Evolutionary conservation across 2,888 invertebrate genomes (phyloP).

Genomic region (Orthosia cruda): DNA sequence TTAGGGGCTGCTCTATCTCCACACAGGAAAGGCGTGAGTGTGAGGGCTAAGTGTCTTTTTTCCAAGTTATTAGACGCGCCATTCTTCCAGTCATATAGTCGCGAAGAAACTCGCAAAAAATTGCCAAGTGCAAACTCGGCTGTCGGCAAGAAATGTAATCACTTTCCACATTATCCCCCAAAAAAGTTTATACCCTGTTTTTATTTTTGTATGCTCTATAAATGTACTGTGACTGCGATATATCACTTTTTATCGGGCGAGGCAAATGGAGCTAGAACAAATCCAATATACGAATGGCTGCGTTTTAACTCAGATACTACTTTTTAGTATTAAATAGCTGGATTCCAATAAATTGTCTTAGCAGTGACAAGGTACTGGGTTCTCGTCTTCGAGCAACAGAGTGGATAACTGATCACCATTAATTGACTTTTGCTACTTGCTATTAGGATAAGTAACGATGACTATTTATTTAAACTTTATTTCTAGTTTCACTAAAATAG

Average conservation of each 20-base stretch:
- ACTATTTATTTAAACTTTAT: conserved; percentile 31
- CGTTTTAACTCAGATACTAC: conserved; percentile 24
- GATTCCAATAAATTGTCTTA: conserved; percentile 44
- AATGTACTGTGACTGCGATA: conserved; percentile 51
- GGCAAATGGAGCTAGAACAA: conserved; percentile 47
- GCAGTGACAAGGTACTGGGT: conserved; percentile 37
- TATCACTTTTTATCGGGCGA: conserved; percentile 56
- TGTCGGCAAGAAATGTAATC: conserved; percentile 76
- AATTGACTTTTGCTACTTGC: conserved; percentile 45
- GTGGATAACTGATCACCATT: conserved; percentile 49
- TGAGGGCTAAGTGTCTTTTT: conserved; percentile 86
- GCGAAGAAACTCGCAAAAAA: conserved; percentile 78
- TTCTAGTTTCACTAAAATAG: neutral
- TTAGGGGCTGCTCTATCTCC: conserved; percentile 75
- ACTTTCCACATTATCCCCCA: conserved; percentile 71
- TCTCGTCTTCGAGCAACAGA: conserved; percentile 31
- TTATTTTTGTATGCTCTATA: conserved; percentile 41
- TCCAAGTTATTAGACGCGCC: conserved; percentile 86
- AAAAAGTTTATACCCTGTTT: conserved; percentile 52
- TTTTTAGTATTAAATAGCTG: conserved; percentile 35
- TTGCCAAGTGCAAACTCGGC: conserved; percentile 66
- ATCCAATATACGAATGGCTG: conserved; percentile 51
- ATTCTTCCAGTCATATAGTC: conserved; percentile 74
- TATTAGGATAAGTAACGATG: conserved; percentile 8
- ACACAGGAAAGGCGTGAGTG: conserved; percentile 79